Evolutionary conservation across 2,113 vertebrate genomes (phyloP).

Genomic region (Equus quagga): DNA sequence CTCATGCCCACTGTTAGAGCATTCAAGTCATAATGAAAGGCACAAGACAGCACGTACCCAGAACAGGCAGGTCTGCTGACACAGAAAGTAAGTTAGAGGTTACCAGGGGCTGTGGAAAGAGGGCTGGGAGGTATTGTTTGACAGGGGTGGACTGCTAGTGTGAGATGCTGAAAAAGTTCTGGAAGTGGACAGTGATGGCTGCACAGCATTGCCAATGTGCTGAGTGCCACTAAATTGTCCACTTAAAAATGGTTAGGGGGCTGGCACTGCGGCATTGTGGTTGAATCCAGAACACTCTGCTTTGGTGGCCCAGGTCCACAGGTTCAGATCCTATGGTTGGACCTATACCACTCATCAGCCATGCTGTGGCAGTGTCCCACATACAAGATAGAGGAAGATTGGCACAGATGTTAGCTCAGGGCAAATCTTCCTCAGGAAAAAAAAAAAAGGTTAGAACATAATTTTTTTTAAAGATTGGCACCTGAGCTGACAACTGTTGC

Average conservation of each 20-base stretch:
- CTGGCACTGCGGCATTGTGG: too few species aligned
- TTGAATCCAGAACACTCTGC: too few species aligned
- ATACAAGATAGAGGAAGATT: too few species aligned
- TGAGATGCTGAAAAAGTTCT: accelerated
- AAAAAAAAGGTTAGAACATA: background rate
- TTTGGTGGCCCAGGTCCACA: too few species aligned
- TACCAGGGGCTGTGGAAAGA: background rate
- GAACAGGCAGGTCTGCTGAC: background rate
- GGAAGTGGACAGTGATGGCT: accelerated
- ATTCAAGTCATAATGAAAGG: background rate
- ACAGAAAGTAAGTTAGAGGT: background rate
- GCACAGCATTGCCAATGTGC: accelerated
- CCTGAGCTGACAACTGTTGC: too few species aligned
- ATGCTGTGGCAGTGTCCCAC: too few species aligned
- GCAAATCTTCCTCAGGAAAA: too few species aligned
- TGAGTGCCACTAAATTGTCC: accelerated
- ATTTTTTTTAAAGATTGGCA: too few species aligned
- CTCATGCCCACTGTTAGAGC: background rate
- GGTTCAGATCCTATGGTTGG: too few species aligned
- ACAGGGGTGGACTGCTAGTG: background rate
- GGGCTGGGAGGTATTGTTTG: background rate
- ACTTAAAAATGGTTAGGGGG: too few species aligned
- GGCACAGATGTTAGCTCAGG: too few species aligned
- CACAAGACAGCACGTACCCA: background rate
- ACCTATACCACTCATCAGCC: too few species aligned